phyloP scores from a whole-genome alignment of 2,113 vertebrate genomes.

The Lycaon pictus region DNA sequence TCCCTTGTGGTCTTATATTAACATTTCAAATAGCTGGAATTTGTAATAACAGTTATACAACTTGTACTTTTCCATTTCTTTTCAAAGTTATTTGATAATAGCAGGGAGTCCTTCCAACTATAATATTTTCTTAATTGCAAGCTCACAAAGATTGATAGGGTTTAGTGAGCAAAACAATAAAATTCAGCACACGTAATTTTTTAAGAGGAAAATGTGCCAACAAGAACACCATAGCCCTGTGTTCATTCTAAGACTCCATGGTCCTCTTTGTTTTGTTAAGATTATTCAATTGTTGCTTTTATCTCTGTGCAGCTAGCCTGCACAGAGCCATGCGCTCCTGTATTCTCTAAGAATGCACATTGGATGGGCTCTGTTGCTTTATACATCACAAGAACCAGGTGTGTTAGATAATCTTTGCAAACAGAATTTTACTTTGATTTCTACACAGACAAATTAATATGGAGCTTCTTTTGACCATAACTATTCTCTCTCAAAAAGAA shows the following conservation, averaged over 20 bases:
- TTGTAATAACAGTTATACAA: neutral
- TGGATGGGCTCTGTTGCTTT: neutral
- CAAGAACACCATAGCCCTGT: neutral
- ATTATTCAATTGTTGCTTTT: constrained; percentile 69
- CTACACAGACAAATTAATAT: neutral
- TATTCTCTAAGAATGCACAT: neutral
- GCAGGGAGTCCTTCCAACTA: constrained; percentile 60
- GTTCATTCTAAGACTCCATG: neutral
- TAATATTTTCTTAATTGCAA: constrained; percentile 65
- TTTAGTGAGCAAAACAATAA: constrained; percentile 65
- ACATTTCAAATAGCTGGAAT: constrained; percentile 52
- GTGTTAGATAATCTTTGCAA: neutral
- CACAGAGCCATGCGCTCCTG: neutral
- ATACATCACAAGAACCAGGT: neutral
- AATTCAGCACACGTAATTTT: neutral
- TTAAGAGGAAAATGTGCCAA: constrained; percentile 49
- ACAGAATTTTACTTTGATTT: constrained; percentile 43
- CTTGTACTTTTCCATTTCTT: constrained; percentile 54
- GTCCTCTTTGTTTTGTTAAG: neutral
- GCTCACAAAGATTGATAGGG: constrained; percentile 55
- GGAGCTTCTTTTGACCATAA: neutral
- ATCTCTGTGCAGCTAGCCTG: constrained; percentile 23
- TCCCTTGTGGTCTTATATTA: neutral
- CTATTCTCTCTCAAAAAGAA: constrained; percentile 28
- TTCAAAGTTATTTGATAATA: constrained; percentile 68